Evolutionary conservation across 1,140 invertebrate genomes (phyloP).

Genomic region (Plectrocnemia conspersa): DNA sequence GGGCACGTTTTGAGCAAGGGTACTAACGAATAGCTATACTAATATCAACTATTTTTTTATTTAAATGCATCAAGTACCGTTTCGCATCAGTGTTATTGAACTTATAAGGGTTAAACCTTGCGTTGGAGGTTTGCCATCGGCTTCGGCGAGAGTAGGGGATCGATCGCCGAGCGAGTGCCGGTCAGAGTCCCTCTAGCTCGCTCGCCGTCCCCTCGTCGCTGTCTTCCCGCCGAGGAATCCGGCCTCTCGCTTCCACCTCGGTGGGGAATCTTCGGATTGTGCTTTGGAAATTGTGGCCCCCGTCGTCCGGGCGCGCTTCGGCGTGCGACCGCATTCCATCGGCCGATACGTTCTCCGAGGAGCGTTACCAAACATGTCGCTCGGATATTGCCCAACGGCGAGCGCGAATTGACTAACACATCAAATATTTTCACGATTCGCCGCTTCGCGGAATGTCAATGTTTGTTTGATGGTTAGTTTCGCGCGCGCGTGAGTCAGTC

Average conservation of each 20-base stretch:
- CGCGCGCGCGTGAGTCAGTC: no score
- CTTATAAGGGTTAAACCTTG: no score
- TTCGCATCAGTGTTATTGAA: no score
- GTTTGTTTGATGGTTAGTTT: slow-evolving; percentile 28
- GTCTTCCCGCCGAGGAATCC: slow-evolving; percentile 1
- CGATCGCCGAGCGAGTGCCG: no score
- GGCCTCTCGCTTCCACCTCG: background rate
- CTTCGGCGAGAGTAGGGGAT: background rate
- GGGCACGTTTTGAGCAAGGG: no score
- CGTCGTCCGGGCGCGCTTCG: background rate
- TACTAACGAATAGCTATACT: no score
- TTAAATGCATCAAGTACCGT: no score
- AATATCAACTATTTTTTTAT: no score
- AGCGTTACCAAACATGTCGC: slow-evolving; percentile 13
- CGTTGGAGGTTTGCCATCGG: no score
- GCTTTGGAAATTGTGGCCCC: slow-evolving; percentile 3
- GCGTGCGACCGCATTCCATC: slow-evolving; percentile 16
- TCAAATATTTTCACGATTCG: slow-evolving; percentile 26
- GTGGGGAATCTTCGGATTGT: background rate
- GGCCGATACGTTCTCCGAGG: slow-evolving; percentile 11
- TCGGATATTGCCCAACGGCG: slow-evolving; percentile 28
- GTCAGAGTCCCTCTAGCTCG: no score
- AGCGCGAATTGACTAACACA: slow-evolving; percentile 26
- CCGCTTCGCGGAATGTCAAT: slow-evolving; percentile 31
- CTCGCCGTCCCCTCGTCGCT: background rate